Evolutionary conservation across 30 jellyfish, hydroid and myxozoan genomes (phyloP), one percentile per base, ranked within the genome.

Genomic region (Euphysa ruthae): DNA sequence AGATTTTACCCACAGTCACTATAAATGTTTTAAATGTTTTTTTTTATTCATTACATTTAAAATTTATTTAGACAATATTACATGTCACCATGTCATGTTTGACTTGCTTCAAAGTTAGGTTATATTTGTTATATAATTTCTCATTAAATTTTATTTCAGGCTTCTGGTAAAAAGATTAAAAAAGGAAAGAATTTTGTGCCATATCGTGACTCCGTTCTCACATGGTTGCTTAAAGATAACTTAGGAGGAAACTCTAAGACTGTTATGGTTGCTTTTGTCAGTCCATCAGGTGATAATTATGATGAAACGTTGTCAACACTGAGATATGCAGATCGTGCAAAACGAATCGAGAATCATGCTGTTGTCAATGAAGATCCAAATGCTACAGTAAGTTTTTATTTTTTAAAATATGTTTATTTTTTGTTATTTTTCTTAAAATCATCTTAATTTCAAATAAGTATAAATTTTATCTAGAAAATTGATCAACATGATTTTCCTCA

Each of bases 301-400:
- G 76, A 90, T 4, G 97, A 87, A 28, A 87, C 97, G 0, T 72
- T 87, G 0, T 78, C 94, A 63, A 87, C 97, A 12, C 79, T 87
- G n/a, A 94, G 97, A 3, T 87, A 87, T 68, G 97, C 97, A 26
- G 79, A 87, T 76, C 82, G 97, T 51, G 97, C 97, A 19, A 87
- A 87, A 93, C 79, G 79, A 76, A 87, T 87, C 70, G 75, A 78
- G 51, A 87, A 87, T 70, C 79, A 87, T 50, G 94, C 97, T 1
- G 79, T 94, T 1, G 77, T 87, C 29, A 87, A 87, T 49, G 97
- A 87, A 93, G 96, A 38, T 38, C 52, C 52, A 38, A 38, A 38
- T 38, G 52, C 52, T 8, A 38, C n/a, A 38, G 52, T 38, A 38
- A 38, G 12, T 8, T n/a, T 38, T 38, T 38, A 12, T 38, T 38